phyloP scores from a whole-genome alignment of 2,888 invertebrate species.

The Drosophila pullipes region DNA sequence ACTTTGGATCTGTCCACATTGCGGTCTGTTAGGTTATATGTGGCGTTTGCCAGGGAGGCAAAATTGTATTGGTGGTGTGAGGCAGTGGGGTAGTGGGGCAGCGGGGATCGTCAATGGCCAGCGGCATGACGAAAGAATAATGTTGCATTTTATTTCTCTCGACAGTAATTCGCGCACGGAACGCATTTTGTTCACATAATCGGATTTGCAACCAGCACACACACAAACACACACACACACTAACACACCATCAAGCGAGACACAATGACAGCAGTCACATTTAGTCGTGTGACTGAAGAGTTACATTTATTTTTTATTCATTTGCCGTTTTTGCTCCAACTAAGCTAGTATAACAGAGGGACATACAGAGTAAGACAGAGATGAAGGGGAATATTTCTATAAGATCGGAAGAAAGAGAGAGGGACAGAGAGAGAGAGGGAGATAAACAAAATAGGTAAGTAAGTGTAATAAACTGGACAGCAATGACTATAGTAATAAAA shows the following conservation, averaged over 20 bases:
- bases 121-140: slow-evolving; percentile 67
- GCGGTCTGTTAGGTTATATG: slow-evolving; percentile 64
- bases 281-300: slow-evolving; percentile 35
- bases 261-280: slow-evolving; percentile 39
- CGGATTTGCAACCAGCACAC: slow-evolving; percentile 60
- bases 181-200: slow-evolving; percentile 74
- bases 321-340: slow-evolving; percentile 26
- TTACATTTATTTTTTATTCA: slow-evolving; percentile 51
- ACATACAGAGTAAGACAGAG: not conserved
- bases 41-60: slow-evolving; percentile 49
- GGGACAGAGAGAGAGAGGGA: too few species aligned
- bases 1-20: slow-evolving; percentile 40
- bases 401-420: not conserved
- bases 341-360: slow-evolving; percentile 5
- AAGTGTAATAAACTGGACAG: slow-evolving; percentile 21
- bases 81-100: not conserved
- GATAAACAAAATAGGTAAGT: not conserved
- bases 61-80: not conserved
- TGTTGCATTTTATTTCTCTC: slow-evolving; percentile 78
- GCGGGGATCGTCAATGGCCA: slow-evolving; percentile 58
- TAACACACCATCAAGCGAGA: not conserved
- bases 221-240: slow-evolving; percentile 2
- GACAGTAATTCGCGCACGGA: slow-evolving; percentile 77
- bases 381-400: too few species aligned
- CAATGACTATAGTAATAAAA: not conserved